Base-by-base conservation (phyloP, 1,140 invertebrate genomes). In the Manduca sexta region DNA sequence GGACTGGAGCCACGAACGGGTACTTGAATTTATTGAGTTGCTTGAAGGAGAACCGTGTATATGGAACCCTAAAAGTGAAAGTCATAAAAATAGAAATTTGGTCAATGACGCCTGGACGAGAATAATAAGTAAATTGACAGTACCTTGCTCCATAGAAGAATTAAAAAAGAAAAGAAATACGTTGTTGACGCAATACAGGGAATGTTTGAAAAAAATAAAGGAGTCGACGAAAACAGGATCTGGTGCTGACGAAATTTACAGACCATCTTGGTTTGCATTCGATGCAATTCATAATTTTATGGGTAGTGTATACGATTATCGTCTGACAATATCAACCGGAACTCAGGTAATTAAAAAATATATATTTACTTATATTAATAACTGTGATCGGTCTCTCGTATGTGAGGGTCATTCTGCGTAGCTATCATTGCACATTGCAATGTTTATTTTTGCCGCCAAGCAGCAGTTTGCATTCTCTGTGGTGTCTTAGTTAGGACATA, bases 201-300 rank as follows among this genome's bases (percentile, higher is more conserved):
- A 45, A 11, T 35, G 31, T 35, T 45, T 45, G 14, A 45, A 45
- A 34, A 45, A 34, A n/a, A 17, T 45, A n/a, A 45, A n/a, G 43
- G 21, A 45, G 3, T 45, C 43, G 2, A 34, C 14, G 3, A 34
- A 11, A 17, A 34, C 30, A 7, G 43, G 14, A 18, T 45, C 30
- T 17, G n/a, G 30, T 45, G 31, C 30, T 10, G 43, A 45, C 1
- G 43, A 45, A 10, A 18, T 45, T 11, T 35, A 34, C 15, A 16
- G 12, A 35, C 43, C 43, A 10, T 34, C 43, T 8, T 45, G 43
- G 43, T 45, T 45, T 45, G 43, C 43, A 35, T 45, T 45, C 7
- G 43, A 34, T 4, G 43, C 43, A 4, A 15, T 45, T 8, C 30
- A 45, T 11, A 45, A 13, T 45, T 45, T 10, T 11, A 11, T 45